These are phyloP conservation scores for Osmerus mordax DNA, from an alignment of 2,113 vertebrate species.

Conservation along the genomic window DNA sequence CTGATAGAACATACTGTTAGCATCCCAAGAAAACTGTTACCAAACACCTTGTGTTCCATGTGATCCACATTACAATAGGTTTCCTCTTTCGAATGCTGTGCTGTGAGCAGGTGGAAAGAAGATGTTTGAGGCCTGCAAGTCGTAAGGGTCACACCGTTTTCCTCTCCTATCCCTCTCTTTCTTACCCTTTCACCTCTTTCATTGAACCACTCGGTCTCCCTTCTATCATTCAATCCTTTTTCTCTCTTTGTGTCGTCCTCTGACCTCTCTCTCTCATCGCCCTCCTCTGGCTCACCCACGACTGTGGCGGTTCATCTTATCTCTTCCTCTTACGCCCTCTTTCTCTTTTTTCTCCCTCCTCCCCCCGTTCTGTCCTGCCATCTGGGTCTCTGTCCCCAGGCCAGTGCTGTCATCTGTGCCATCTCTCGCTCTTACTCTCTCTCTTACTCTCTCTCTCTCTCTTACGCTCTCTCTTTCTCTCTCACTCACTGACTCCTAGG, in stretches of 20 bases:
- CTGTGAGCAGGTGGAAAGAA: too few species aligned
- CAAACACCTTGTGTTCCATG: too few species aligned
- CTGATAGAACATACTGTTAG: too few species aligned
- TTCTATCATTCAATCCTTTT: too few species aligned
- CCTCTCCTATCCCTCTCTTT: too few species aligned
- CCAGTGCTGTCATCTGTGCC: slow-evolving; percentile 23
- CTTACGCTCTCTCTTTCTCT: not conserved
- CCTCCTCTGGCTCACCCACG: slow-evolving; percentile 30
- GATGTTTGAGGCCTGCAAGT: too few species aligned
- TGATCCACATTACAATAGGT: too few species aligned
- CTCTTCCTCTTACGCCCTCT: slow-evolving; percentile 29
- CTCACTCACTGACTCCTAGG: slow-evolving; percentile 14
- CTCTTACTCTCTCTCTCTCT: not conserved
- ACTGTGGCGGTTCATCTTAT: slow-evolving; percentile 37
- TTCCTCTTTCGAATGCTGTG: too few species aligned
- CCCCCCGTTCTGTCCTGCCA: slow-evolving; percentile 23
- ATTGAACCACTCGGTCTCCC: too few species aligned
- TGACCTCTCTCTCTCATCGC: slow-evolving; percentile 21
- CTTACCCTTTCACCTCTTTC: too few species aligned
- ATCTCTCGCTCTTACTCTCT: not conserved
- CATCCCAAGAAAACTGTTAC: too few species aligned
- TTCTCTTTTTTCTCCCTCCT: slow-evolving; percentile 4
- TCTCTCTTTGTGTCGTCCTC: slow-evolving; percentile 8
- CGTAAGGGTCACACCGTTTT: too few species aligned
- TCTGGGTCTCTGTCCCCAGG: slow-evolving; percentile 55